Evolutionary conservation across 2,888 invertebrate genomes (phyloP), one percentile per base, ranked within the genome.

Genomic region (Anaspis maculata): DNA sequence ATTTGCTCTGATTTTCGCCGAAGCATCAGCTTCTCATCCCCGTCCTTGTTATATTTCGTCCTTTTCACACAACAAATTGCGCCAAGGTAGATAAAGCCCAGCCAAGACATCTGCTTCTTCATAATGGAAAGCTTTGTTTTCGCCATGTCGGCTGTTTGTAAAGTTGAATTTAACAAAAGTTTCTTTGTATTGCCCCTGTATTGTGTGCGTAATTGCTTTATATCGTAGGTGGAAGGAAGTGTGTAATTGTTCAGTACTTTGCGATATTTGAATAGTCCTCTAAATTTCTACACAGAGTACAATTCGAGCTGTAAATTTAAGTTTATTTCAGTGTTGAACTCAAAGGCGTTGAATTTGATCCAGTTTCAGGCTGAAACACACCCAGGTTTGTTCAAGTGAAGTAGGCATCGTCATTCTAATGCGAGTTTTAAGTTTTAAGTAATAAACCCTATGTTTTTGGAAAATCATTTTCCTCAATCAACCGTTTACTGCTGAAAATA

Each of bases 61-160:
- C 14, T 32, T 24, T 37, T 32, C 30, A 29, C n/a, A n/a, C 30
- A 33, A 37, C 33, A 37, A 37, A 37, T 37, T 37, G 32, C 37
- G 26, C 33, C 14, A 28, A 40, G 40, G 38, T 37, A 39, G 42
- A 42, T 40, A 37, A 32, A 42, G 37, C 32, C 22, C 33, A 38
- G 41, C 32, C 39, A 36, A 40, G 43, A 40, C 44, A 38, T 46
- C 46, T 46, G 44, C 39, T 40, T 40, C 44, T 42, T 44, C 34
- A 46, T 44, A 44, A 46, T 44, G 40, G 40, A 42, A 35, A 25
- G 43, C 40, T 44, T 46, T 46, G 46, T 45, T 40, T 37, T 36
- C 39, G 15, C 9, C 39, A 16, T 35, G 39, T 39, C 27, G 30
- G 35, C 30, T 39, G 36, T 42, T 44, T 44, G 46, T 39, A 39